Conservation (phyloP, 2,888 invertebrate species). For the Amiota communis region DNA sequence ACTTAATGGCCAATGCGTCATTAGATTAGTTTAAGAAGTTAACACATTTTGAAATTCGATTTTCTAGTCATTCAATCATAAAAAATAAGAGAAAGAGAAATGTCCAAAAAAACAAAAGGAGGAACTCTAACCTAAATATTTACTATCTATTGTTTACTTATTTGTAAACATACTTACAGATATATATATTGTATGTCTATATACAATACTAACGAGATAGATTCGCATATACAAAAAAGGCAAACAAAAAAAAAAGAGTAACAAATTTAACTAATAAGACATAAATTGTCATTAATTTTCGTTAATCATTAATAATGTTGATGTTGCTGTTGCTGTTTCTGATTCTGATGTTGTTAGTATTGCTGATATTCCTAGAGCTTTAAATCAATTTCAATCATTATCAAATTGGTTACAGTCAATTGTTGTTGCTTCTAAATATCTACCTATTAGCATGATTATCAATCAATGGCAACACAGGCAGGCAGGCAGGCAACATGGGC, state of each 20-base stretch:
- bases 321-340: background rate
- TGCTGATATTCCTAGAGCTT: background rate
- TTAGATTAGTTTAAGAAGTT: too few relatives aligned
- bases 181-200: too few relatives aligned
- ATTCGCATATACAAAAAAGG: background rate
- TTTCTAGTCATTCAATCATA: too few relatives aligned
- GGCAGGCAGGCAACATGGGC: background rate
- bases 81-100: too few relatives aligned
- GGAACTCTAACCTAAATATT: too few relatives aligned
- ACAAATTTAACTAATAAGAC: background rate
- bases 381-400: constrained; percentile 12
- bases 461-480: background rate
- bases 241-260: background rate
- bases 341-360: background rate
- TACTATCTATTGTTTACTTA: too few relatives aligned
- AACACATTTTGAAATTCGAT: too few relatives aligned
- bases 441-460: constrained; percentile 10
- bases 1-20: too few relatives aligned
- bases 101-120: too few relatives aligned
- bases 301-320: background rate
- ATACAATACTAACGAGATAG: too few relatives aligned
- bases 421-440: background rate
- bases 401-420: background rate
- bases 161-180: too few relatives aligned
- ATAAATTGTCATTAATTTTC: constrained; percentile 3